Evolutionary conservation across 2,797 vertebrate species (phyloP).

Genomic region (Austrolebias charrua): DNA sequence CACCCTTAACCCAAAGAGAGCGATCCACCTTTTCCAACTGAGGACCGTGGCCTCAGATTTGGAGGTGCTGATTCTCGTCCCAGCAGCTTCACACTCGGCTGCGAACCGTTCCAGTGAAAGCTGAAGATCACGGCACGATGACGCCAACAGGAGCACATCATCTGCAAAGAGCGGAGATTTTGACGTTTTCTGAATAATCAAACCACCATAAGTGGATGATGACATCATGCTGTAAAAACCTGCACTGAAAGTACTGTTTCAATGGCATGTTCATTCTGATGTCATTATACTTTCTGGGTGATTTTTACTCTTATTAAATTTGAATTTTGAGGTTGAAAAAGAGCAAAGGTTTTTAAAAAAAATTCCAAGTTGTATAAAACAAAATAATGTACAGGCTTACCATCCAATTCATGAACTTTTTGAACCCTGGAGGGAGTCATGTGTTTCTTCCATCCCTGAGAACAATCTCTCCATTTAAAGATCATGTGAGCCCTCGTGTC

Average conservation of each 20-base stretch:
- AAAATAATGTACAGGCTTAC: neutral
- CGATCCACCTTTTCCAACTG: too few species aligned
- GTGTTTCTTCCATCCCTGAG: slow-evolving; percentile 1
- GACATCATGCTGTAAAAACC: too few species aligned
- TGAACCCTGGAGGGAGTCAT: slow-evolving; percentile 11
- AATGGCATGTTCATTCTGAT: neutral
- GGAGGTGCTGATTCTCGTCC: too few species aligned
- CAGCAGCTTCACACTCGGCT: too few species aligned
- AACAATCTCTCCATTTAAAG: slow-evolving; percentile 63
- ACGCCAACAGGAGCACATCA: too few species aligned
- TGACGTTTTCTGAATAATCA: too few species aligned
- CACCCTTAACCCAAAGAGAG: too few species aligned
- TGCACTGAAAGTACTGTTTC: neutral
- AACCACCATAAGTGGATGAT: too few species aligned
- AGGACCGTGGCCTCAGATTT: too few species aligned
- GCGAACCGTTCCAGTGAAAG: too few species aligned
- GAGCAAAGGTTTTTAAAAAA: neutral
- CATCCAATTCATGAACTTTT: slow-evolving; percentile 3
- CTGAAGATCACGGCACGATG: too few species aligned
- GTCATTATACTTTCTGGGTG: neutral
- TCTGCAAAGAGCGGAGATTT: too few species aligned
- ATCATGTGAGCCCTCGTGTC: slow-evolving; percentile 55
- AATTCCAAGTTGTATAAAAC: neutral
- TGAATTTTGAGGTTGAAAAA: neutral
- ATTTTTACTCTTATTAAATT: neutral